Percentiles rank a stretch among this genome's conserved stretches.
These are phyloP conservation scores for Barnardius zonarius DNA, from an alignment of 2,113 vertebrate genomes.

Conservation along the genomic window DNA sequence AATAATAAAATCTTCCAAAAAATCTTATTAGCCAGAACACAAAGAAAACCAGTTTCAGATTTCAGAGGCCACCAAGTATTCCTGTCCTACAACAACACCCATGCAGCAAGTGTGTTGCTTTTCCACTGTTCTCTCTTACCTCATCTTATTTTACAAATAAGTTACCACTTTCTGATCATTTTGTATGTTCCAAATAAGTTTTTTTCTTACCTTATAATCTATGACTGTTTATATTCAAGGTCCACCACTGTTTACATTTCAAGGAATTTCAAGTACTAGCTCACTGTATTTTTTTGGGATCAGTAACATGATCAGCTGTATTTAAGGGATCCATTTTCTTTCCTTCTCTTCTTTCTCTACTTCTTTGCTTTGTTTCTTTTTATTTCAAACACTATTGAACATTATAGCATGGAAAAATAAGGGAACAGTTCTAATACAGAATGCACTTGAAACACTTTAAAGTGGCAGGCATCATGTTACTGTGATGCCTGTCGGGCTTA, in stretches of 20 bases:
- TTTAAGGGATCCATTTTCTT: constrained; percentile 32
- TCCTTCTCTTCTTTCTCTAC: constrained; percentile 39
- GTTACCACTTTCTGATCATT: neutral
- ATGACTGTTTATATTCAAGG: constrained; percentile 43
- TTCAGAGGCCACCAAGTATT: constrained; percentile 48
- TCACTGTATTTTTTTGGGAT: neutral
- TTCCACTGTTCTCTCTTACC: neutral
- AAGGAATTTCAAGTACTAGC: constrained; percentile 24
- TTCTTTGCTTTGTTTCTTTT: constrained; percentile 20
- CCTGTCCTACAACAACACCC: neutral
- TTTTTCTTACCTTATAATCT: constrained; percentile 48
- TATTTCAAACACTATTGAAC: constrained; percentile 50
- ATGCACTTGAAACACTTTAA: constrained; percentile 46
- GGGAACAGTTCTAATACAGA: constrained; percentile 65
- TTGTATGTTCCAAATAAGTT: neutral
- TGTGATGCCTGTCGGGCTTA: constrained; percentile 35
- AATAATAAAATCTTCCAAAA: neutral
- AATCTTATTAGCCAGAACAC: constrained; percentile 9
- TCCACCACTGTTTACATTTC: constrained; percentile 9
- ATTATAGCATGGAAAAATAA: constrained; percentile 40
- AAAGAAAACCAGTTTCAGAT: constrained; percentile 29
- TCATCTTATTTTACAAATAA: neutral
- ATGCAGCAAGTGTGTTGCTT: neutral
- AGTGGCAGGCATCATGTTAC: constrained; percentile 45
- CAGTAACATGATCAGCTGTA: neutral